Base-by-base conservation (phyloP, 2,797 vertebrate species). In the Micropoecilia bifurca region DNA sequence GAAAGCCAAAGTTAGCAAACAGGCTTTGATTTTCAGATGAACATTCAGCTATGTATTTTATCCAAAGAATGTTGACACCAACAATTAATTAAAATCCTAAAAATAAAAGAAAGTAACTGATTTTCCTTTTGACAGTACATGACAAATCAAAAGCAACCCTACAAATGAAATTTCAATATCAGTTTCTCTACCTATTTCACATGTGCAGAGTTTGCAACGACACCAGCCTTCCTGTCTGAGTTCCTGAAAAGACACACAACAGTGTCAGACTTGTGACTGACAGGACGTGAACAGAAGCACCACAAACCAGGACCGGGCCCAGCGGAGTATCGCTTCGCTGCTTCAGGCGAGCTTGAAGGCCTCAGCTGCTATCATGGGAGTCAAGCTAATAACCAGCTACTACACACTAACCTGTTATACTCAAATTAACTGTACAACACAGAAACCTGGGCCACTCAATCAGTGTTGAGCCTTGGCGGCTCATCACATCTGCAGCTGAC, bases 401-500 rank as follows among this genome's bases (percentile, higher is more conserved):
- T 22, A 46, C 36, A 41, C 25, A 73, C 30, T 28, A 28, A 57
- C 2, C 22, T 18, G 33, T 46, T 75, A 46, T 47, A 3, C 5
- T 16, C 2, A 28, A 41, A 63, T 61, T 18, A n/a, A 41, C 28
- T 20, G 36, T 48, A 50, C 22, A 83, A 76, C 61, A 41, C 43
- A 43, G 76, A 79, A 68, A 82, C 77, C 61, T 83, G 71, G 72
- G 61, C 82, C 66, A 71, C 75, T 74, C 66, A n/a, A 74, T 86
- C 82, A 80, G 71, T 79, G 82, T 71, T 81, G 61, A 88, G 77
- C 46, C 53, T 30, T 12, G 50, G 57, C 68, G 78, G 75, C 78
- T 88, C 82, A 76, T 83, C 85, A 84, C 83, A 87, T 88, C 90
- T 87, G 89, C 85, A 90, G 90, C 87, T 92, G 89, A 91, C 88